Percentiles rank a stretch among this genome's conserved stretches.
These are phyloP conservation scores for Pentalonia nigronervosa DNA, from an alignment of 1,140 invertebrate genomes.

Conservation along the genomic window DNA sequence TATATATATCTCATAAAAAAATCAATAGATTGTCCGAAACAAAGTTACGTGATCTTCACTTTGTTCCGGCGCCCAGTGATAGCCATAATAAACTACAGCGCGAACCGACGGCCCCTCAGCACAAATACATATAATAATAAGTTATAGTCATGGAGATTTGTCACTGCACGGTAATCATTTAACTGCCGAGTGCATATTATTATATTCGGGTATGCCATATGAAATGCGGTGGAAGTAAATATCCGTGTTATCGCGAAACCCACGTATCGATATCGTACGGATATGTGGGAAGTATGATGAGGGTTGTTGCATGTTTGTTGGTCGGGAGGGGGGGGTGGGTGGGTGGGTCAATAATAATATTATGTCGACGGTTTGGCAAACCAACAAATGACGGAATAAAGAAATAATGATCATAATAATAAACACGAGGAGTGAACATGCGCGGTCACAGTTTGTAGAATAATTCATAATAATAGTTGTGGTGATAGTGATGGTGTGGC, in stretches of 20 bases:
- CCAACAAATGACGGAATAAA: neutral
- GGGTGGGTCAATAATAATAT: neutral
- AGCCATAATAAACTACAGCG: conserved; percentile 28
- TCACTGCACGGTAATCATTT: neutral
- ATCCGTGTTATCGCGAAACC: neutral
- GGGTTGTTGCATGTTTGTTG: too few relatives aligned
- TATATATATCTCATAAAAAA: neutral
- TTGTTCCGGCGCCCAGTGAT: neutral
- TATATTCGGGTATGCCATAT: neutral
- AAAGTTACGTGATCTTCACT: neutral
- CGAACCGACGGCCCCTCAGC: neutral
- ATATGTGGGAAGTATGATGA: neutral
- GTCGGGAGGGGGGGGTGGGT: too few relatives aligned
- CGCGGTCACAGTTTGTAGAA: neutral
- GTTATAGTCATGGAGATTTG: conserved; percentile 23
- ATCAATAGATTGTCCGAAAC: conserved; percentile 2
- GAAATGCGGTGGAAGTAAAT: neutral
- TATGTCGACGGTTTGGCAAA: neutral
- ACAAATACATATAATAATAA: conserved; percentile 15
- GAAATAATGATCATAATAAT: neutral
- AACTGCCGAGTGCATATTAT: neutral
- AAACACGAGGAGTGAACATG: neutral
- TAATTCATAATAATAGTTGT: neutral
- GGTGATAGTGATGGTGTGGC: neutral
- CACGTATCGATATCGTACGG: neutral